Evolutionary conservation across 1,140 invertebrate genomes (phyloP).

Genomic region (Trachymyrmex cornetzi): DNA sequence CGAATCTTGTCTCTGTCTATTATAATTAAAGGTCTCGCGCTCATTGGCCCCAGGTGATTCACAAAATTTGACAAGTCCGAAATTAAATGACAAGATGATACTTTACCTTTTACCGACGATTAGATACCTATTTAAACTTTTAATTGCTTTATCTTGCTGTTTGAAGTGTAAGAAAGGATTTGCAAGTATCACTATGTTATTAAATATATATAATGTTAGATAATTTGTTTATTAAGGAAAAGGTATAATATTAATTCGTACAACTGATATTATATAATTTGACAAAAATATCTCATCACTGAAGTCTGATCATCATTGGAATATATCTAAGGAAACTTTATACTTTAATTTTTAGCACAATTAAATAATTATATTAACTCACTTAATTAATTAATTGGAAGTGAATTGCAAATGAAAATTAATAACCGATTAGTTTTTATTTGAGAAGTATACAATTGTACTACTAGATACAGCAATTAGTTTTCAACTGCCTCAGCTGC

Average conservation of each 20-base stretch:
- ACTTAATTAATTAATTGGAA: too few species aligned
- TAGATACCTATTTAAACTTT: constrained; percentile 11
- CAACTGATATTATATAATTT: neutral
- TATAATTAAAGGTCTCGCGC: constrained; percentile 47
- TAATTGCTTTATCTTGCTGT: neutral
- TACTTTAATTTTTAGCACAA: neutral
- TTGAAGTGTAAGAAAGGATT: neutral
- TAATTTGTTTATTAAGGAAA: neutral
- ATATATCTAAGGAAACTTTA: neutral
- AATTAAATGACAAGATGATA: neutral
- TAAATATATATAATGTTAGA: neutral
- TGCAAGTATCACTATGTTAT: neutral
- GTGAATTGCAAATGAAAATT: neutral
- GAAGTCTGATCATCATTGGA: neutral
- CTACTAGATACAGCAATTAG: neutral
- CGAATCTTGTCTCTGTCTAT: constrained; percentile 56
- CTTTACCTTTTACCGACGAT: neutral
- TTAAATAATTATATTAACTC: neutral
- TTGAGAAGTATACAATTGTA: neutral
- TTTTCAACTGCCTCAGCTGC: constrained; percentile 37
- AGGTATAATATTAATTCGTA: neutral
- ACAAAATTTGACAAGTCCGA: constrained; percentile 27
- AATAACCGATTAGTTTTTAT: neutral
- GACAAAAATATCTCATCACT: neutral
- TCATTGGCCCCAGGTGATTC: constrained; percentile 39